Evolutionary conservation across 2,888 invertebrate genomes (phyloP), one percentile per base, ranked within the genome.

Genomic region (Oxycera nigricornis): DNA sequence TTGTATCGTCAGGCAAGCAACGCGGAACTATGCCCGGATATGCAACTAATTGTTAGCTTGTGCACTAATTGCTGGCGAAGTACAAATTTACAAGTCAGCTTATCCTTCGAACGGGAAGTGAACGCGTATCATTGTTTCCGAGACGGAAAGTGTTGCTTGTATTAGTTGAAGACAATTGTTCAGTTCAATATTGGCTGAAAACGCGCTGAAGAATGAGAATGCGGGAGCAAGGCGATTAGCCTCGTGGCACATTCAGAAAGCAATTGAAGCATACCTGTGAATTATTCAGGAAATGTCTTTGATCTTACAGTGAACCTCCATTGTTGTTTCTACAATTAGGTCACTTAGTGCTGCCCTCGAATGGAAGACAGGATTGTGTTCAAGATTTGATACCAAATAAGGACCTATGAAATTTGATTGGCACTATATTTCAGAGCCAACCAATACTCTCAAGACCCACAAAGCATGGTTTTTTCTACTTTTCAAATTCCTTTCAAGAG

Each of bases 21-120:
- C 20, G 55, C 55, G 0, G 24, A 55, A 55, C 55, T 55, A 22
- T 55, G 11, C 4, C 55, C 55, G 55, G 55, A 55, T 55, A 55
- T 55, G 55, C 4, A 55, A 55, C 55, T 55, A 55, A 55, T 55
- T 55, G 55, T 55, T 22, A 24, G 55, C 55, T 20, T 55, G 17
- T 55, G 55, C 55, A 55, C 55, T 55, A 55, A 55, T 55, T 55
- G 55, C 55, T 22, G 7, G 20, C 55, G 55, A 7, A 55, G 17
- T 24, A 24, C 20, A 22, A 55, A 55, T 20, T 55, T 55, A 55
- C 55, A 55, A 55, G 55, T 22, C 17, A 55, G 55, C 24, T 55
- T 55, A 55, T 55, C 20, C 24, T 55, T 55, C 2, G 1, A 55
- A 55, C 22, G 24, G 55, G 55, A 55, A 55, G 14, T 55, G 22